A percentile compares a stretch with the other conserved stretches of the same genome.
phyloP scores from a whole-genome alignment of 2,888 invertebrate species.

The Clusia tigrina region DNA sequence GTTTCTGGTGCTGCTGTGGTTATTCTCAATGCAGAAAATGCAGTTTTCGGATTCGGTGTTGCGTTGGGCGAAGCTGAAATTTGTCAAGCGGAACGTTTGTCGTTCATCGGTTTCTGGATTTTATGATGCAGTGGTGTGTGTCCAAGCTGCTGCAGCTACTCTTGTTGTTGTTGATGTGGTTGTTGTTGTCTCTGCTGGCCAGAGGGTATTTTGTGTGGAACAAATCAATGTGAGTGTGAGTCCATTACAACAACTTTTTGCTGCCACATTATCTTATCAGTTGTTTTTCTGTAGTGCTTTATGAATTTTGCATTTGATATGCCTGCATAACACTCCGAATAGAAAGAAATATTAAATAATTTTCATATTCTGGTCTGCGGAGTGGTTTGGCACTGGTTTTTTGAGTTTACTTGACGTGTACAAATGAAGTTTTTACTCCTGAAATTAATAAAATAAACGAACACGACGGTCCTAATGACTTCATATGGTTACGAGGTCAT shows the following conservation, averaged over 20 bases:
- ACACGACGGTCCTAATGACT: too few relatives aligned
- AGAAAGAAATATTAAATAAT: too few relatives aligned
- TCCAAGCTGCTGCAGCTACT: neutral
- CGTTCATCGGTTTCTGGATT: neutral
- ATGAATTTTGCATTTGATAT: neutral
- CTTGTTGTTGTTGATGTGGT: too few relatives aligned
- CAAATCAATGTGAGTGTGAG: neutral
- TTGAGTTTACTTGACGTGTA: too few relatives aligned
- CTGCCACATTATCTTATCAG: too few relatives aligned
- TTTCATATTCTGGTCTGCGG: too few relatives aligned
- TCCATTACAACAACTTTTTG: neutral
- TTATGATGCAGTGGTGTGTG: neutral
- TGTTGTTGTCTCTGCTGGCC: neutral
- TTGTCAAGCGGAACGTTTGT: constrained; percentile 14
- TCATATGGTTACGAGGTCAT: too few relatives aligned
- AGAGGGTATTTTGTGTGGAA: neutral
- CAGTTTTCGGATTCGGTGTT: neutral
- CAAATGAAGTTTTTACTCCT: too few relatives aligned
- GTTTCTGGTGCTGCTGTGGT: too few relatives aligned
- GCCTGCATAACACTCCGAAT: neutral
- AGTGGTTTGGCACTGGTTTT: too few relatives aligned
- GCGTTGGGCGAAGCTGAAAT: neutral
- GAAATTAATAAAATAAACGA: too few relatives aligned
- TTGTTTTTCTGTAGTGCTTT: too few relatives aligned
- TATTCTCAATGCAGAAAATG: neutral